Conservation (phyloP, 2,888 invertebrate genomes). For the Acheta domesticus region DNA sequence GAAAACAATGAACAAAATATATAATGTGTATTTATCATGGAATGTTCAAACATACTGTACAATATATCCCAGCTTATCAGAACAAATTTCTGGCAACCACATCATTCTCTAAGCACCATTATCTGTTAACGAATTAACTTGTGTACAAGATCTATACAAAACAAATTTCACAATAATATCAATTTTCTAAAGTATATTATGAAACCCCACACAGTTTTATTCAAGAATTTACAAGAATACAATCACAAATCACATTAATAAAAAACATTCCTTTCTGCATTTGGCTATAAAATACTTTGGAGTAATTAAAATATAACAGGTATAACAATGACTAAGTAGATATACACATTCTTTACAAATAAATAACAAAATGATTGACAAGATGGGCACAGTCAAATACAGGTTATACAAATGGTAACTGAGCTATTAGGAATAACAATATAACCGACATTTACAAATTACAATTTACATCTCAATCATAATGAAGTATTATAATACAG, state of each 20-base stretch:
- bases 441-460: not conserved
- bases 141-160: too few relatives aligned
- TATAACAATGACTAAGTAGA: not conserved
- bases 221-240: not conserved
- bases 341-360: constrained; percentile 25
- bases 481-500: constrained; percentile 42
- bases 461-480: not conserved
- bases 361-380: constrained; percentile 20
- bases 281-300: not conserved
- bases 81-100: too few relatives aligned
- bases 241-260: constrained; percentile 18
- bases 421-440: not conserved
- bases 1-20: too few relatives aligned
- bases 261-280: not conserved
- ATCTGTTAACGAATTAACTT: too few relatives aligned
- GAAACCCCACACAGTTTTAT: constrained; percentile 12
- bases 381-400: not conserved
- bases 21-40: too few relatives aligned
- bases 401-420: not conserved
- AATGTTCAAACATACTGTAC: too few relatives aligned
- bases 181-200: constrained; percentile 1
- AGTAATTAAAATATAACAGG: constrained; percentile 21
- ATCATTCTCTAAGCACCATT: too few relatives aligned
- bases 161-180: not conserved
- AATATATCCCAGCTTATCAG: too few relatives aligned